Evolutionary conservation across 2,797 vertebrate species (phyloP), one percentile per base, ranked within the genome.

Genomic region (Pipistrellus pygmaeus): DNA sequence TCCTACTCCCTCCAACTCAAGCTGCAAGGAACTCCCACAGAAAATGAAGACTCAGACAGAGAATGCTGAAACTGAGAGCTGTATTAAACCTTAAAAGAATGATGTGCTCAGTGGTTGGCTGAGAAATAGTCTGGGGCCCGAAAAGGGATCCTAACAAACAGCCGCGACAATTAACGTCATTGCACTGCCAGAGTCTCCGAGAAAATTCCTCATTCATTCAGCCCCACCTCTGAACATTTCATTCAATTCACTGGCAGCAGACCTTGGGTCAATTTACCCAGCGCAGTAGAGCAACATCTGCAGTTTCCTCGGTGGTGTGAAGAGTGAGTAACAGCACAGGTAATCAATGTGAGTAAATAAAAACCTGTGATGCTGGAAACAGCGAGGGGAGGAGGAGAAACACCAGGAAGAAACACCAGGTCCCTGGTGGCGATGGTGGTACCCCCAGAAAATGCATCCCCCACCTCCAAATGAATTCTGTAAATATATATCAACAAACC

Each of bases 211-310:
- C 23, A 5, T 82, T 96, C 81, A 92, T 60, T 83, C 94, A 82
- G 86, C 95, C 76, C 75, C 82, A 80, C 66, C 89, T 94, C 90
- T 30, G 38, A 94, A 62, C 35, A 72, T 93, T 96, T 95, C 66
- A 83, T 96, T 97, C 94, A 86, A 87, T 97, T 97, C 94, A 88
- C 76, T 72, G 83, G 84, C 93, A 97, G 91, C 51, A 92, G 91
- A 96, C 91, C 85, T 90, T 82, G 51, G 96, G 96, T 97, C 96
- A 95, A 75, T 97, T 97, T 93, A 81, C 85, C 89, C 66, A 88
- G 88, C 10, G 15, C 78, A 81, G 90, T 44, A 41, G 18, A 84
- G 60, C 38, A 69, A 78, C 91, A 96, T 75, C 91, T 95, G 85
- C 90, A 64, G 60, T 85, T 96, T 96, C 97, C 95, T 93, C 85